A percentile compares a stretch with the other conserved stretches of the same genome.
Evolutionary conservation across 2,888 invertebrate genomes (phyloP).

Genomic region (Bursaphelenchus okinawaensis): DNA sequence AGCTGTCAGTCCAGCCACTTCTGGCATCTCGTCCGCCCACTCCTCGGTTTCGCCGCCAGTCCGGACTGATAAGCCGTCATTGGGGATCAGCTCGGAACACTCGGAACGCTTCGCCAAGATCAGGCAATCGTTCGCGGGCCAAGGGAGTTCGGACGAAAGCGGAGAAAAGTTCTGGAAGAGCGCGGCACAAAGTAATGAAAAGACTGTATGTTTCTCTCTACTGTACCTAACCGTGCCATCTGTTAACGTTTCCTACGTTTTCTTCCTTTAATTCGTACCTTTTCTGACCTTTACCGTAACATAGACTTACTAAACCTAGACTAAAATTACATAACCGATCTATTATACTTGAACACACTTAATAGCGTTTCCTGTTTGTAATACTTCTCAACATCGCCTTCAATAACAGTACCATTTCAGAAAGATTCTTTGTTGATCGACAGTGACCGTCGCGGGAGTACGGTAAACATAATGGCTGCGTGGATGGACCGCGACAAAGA

Average conservation of each 20-base stretch:
- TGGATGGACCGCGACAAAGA: background rate
- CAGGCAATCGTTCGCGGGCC: background rate
- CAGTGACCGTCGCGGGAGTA: background rate
- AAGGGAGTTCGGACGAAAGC: background rate
- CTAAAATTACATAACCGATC: no score
- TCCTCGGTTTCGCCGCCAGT: conserved; percentile 10
- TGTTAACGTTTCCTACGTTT: no score
- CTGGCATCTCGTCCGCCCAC: conserved; percentile 1
- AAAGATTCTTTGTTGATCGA: background rate
- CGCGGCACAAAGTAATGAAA: background rate
- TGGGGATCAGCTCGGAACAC: background rate
- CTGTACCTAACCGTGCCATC: no score
- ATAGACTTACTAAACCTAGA: no score
- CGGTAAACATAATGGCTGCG: background rate
- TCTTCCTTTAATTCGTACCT: no score
- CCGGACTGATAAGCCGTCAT: background rate
- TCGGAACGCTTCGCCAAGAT: conserved; percentile 6
- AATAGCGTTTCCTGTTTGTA: no score
- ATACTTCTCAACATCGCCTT: no score
- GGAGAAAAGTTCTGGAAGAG: conserved; percentile 10
- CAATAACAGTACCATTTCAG: no score
- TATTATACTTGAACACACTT: no score
- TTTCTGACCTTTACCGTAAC: no score
- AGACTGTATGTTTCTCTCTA: no score
- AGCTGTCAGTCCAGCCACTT: background rate